phyloP scores from a whole-genome alignment of 2,797 vertebrate genomes.

The Ceryle rudis region DNA sequence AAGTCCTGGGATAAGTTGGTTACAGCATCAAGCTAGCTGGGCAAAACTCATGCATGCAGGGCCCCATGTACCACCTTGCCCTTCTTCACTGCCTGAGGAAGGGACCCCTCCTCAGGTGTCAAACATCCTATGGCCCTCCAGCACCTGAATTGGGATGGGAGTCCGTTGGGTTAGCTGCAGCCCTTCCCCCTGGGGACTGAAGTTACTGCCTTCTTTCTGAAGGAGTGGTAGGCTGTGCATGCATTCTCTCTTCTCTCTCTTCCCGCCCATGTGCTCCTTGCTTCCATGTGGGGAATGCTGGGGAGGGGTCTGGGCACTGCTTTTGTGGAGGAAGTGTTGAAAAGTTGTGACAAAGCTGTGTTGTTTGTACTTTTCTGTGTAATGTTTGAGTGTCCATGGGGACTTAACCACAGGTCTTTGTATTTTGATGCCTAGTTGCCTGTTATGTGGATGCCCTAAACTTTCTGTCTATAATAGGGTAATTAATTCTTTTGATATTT shows the following conservation, averaged over 20 bases:
- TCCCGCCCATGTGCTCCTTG: neutral
- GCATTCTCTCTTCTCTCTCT: neutral
- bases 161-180: neutral
- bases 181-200: neutral
- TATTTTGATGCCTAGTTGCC: neutral
- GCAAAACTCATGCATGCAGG: fast-evolving
- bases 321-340: neutral
- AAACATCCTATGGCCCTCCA: neutral
- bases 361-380: neutral
- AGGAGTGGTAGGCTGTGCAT: neutral
- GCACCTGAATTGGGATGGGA: neutral
- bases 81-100: neutral
- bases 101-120: neutral
- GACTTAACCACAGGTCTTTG: neutral
- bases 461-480: neutral
- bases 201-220: fast-evolving
- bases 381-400: neutral
- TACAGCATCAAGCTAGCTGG: neutral
- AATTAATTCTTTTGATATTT: conserved; percentile 32
- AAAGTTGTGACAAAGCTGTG: neutral
- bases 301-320: neutral
- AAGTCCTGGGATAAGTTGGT: neutral
- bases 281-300: fast-evolving
- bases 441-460: neutral
- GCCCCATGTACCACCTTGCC: fast-evolving